Base-by-base conservation (phyloP, 2,797 vertebrate species). In the Echeneis naucrates region DNA sequence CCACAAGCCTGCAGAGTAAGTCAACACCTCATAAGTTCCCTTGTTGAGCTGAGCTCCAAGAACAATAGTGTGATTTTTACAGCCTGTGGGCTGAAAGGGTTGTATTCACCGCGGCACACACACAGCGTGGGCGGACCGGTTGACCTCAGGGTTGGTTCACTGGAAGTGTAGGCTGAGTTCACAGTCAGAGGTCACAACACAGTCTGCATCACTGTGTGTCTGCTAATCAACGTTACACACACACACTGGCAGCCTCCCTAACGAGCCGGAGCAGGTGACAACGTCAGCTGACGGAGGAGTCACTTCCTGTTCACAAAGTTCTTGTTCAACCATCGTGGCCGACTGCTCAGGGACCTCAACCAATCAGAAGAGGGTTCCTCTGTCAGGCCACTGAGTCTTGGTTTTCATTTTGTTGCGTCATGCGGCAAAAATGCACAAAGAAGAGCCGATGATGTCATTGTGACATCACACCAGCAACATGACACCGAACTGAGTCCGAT, bases 11-110 rank as follows among this genome's bases (percentile, higher is more conserved):
- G 45, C 9, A 11, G 8, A 14, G 68, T 71, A 13, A 24, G 59
- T 72, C 80, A 60, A 65, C 82, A 66, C 73, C 44, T 50, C 56
- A 6, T 16, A 9, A 67, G n/a, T 4, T 53, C 8, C 59, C 44
- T 12, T 38, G 52, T 47, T 83, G 81, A 47, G 37, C 54, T 6
- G 54, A 57, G 33, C 61, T 27, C n/a, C 19, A 0, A 26, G 80
- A 88, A 89, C 87, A 90, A 85, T 81, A 2, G n/a, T 19, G 51
- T 0, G 79, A 23, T 64, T 71, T 86, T 65, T 40, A 47, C 24
- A 42, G 66, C 8, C 73, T 11, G 47, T 61, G 83, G 83, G 87
- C 68, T 72, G 82, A 87, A 81, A 45, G 78, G 65, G 19, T n/a
- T 0, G 50, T 51, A 82, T 82, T 86, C 84, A 76, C 48, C 44